A percentile compares a stretch with the other conserved stretches of the same genome.
These are phyloP conservation scores for Melinopterus prodromus DNA, from an alignment of 2,888 invertebrate species.

Conservation along the genomic window DNA sequence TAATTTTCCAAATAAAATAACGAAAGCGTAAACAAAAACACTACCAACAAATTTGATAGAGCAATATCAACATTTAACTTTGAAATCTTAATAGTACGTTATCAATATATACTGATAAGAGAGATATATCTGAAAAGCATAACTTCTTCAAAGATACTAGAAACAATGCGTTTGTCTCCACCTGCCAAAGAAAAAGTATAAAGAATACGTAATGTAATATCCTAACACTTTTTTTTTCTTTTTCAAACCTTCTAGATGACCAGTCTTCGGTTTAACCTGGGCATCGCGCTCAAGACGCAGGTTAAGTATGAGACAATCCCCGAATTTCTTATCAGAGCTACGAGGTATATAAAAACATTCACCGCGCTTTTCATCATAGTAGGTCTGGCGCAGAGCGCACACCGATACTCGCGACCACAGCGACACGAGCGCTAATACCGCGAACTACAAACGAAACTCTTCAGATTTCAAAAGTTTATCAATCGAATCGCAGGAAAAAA, in stretches of 20 bases:
- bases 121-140: no score
- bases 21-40: no score
- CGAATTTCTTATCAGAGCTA: constrained; percentile 16
- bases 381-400: constrained; percentile 6
- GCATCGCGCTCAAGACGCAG: background rate
- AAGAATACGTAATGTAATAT: background rate
- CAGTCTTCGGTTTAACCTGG: background rate
- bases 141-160: no score
- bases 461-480: background rate
- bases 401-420: background rate
- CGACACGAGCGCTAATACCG: background rate
- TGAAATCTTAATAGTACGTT: no score
- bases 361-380: constrained; percentile 5
- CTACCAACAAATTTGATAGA: no score
- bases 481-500: background rate
- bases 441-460: background rate
- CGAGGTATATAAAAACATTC: constrained; percentile 19
- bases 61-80: no score
- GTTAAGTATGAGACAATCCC: background rate
- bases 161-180: background rate
- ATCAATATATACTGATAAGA: no score
- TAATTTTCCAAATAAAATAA: no score
- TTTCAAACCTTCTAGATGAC: background rate
- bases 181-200: no score
- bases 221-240: background rate